Evolutionary conservation across 2,113 vertebrate genomes (phyloP), one percentile per base, ranked within the genome.

Genomic region (human): DNA sequence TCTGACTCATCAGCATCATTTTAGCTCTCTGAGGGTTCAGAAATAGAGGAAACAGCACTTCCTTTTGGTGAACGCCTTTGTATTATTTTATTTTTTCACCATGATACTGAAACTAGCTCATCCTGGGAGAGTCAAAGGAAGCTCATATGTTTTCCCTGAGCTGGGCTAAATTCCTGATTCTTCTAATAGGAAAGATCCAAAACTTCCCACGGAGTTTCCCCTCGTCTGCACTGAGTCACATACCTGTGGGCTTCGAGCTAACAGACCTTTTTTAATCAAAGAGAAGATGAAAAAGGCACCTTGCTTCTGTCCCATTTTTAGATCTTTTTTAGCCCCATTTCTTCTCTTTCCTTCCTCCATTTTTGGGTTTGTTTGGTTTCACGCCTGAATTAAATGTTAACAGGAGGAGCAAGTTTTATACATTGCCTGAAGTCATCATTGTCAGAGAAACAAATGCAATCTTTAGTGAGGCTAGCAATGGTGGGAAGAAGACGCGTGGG

Each of bases 291-390:
- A 79, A 79, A 35, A n/a, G 3, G 40, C 27, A 5, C 17, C 35
- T 78, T 16, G 8, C 13, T 35, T 55, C 72, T 50, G 78, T 64
- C 68, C 70, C 83, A 43, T 23, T 64, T 90, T 82, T 43, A 1
- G 40, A 25, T 32, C 35, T 93, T 90, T 75, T n/a, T 38, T 17
- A 32, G 30, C 70, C 52, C 38, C 43, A 30, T 35, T 80, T 82
- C n/a, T 84, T 22, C 27, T 88, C 87, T 50, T 78, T 20, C 52
- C 75, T 79, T 83, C 43, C 55, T 78, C 30, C 43, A 17, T 11
- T 81, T 93, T 72, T 35, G 16, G 18, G 32, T 73, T 92, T 40
- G 84, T 75, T 59, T 61, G 92, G 27, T 45, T 57, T 94, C 73
- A 78, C 55, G 45, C 38, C 30, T 38, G 30, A 87, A 45, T 68